Conservation (phyloP, 1,140 invertebrate genomes). For the Gyrodactylus salaris region DNA sequence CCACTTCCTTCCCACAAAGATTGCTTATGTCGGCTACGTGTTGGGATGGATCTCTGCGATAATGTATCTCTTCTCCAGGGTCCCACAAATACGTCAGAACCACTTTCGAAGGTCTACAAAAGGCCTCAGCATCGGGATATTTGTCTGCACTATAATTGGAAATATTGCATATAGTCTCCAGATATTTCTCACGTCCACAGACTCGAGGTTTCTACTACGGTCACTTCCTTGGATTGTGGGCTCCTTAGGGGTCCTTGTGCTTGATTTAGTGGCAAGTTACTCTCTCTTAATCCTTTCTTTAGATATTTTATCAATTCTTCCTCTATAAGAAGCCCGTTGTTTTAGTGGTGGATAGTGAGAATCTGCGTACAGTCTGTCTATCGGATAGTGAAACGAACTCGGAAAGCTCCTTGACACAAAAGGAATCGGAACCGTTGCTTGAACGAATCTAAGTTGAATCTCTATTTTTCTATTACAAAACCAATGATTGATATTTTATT, state of each 20-base stretch:
- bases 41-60: not conserved
- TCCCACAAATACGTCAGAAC: not conserved
- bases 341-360: not conserved
- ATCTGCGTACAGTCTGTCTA: not conserved
- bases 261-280: not conserved
- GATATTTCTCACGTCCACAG: not conserved
- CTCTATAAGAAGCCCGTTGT: not conserved
- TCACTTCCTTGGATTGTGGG: not conserved
- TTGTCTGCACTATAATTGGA: not conserved
- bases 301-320: not conserved
- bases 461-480: no score
- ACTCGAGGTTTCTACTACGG: not conserved
- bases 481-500: no score
- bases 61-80: not conserved
- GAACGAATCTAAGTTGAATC: no score
- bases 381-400: not conserved
- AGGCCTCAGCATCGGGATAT: not conserved
- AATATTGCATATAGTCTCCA: not conserved
- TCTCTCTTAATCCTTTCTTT: no score
- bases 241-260: not conserved
- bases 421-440: not conserved
- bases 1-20: not conserved
- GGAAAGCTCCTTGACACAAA: not conserved
- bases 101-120: not conserved
- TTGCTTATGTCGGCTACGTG: not conserved